A percentile compares a stretch with the other conserved stretches of the same genome.
Conservation (phyloP, 2,888 invertebrate genomes). For the Volucella inanis region DNA sequence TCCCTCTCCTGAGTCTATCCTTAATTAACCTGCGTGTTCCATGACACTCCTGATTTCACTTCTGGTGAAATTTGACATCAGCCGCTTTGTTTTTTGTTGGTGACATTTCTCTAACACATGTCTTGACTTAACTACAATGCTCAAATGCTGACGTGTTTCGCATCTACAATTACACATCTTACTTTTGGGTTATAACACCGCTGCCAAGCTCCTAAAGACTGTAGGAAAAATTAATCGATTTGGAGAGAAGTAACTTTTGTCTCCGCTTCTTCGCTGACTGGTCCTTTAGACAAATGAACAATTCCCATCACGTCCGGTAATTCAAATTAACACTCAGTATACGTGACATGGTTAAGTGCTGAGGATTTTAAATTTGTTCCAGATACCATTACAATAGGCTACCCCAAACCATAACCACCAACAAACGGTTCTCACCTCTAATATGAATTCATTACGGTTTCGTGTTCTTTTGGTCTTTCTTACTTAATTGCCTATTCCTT, state of each 20-base stretch:
- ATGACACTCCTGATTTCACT: constrained; percentile 2
- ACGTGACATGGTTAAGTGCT: constrained; percentile 74
- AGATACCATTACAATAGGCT: constrained; percentile 16
- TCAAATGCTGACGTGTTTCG: constrained; percentile 62
- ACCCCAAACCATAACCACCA: background rate
- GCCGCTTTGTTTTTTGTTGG: background rate
- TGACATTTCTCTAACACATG: constrained; percentile 45
- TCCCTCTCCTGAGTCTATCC: background rate
- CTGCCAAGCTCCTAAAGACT: constrained; percentile 28
- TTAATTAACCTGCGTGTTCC: constrained; percentile 48
- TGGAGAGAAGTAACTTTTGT: constrained; percentile 30
- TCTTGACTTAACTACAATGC: constrained; percentile 41
- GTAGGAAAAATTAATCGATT: constrained; percentile 61
- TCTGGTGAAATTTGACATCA: constrained; percentile 22
- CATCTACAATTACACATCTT: constrained; percentile 29
- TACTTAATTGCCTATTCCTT: constrained; percentile 68
- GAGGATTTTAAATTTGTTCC: constrained; percentile 65
- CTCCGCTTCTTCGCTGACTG: constrained; percentile 17
- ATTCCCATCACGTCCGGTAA: constrained; percentile 80
- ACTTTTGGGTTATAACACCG: constrained; percentile 16
- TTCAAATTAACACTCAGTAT: constrained; percentile 81
- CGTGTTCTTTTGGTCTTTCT: constrained; percentile 51
- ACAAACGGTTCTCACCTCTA: constrained; percentile 54
- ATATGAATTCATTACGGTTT: constrained; percentile 71
- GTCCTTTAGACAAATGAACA: constrained; percentile 58